Conservation (phyloP, 2,797 vertebrate genomes). For the Tenualosa thibaudeaui region DNA sequence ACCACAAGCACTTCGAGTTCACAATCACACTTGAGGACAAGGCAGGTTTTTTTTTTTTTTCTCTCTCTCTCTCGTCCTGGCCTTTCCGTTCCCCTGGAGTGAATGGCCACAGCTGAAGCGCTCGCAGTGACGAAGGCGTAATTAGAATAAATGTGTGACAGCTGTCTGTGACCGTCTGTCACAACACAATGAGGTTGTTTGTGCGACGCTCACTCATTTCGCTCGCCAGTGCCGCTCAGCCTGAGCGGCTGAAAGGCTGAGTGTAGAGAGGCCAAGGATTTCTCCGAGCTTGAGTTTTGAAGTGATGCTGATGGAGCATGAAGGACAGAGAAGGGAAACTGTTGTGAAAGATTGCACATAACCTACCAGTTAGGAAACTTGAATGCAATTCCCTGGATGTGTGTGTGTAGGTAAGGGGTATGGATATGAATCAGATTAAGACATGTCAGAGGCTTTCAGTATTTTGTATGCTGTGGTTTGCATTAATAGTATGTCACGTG, state of each 20-base stretch:
- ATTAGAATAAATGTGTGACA: slow-evolving; percentile 20
- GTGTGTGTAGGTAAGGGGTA: neutral
- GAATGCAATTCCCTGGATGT: neutral
- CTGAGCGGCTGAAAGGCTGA: neutral
- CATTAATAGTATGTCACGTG: neutral
- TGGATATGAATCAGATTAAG: no score
- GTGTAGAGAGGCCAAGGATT: neutral
- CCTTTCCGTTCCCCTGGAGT: neutral
- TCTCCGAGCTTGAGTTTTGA: neutral
- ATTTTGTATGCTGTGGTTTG: neutral
- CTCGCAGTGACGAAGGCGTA: slow-evolving; percentile 3
- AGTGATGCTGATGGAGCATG: neutral
- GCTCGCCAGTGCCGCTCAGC: neutral
- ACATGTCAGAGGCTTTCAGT: neutral
- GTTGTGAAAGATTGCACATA: neutral
- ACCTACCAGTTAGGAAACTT: neutral
- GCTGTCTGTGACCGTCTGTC: slow-evolving; percentile 21
- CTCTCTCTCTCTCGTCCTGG: neutral
- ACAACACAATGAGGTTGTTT: neutral
- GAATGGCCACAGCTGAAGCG: neutral
- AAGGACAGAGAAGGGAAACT: neutral
- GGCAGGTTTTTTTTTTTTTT: neutral
- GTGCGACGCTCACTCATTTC: neutral
- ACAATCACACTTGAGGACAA: neutral
- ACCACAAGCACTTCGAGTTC: neutral